Evolutionary conservation across 2,888 invertebrate genomes (phyloP).

Genomic region (Amitus sp.): DNA sequence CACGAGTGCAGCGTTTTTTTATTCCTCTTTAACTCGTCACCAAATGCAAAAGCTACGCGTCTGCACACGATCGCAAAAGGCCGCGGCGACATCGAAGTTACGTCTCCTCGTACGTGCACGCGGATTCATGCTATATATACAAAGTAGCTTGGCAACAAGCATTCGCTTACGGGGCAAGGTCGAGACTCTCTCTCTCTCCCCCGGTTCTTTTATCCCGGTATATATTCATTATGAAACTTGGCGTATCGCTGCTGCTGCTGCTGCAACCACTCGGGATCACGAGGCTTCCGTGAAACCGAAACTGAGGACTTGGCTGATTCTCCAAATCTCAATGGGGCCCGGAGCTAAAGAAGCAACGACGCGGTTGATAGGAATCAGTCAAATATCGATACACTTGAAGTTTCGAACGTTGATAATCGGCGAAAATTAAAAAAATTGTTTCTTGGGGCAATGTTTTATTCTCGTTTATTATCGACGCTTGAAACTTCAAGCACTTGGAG

Average conservation of each 20-base stretch:
- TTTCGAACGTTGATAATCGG: too few species aligned
- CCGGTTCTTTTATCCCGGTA: constrained; percentile 58
- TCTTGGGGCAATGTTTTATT: too few species aligned
- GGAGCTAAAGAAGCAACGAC: too few species aligned
- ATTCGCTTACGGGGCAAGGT: constrained; percentile 62
- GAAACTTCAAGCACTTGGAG: too few species aligned
- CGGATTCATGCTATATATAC: constrained; percentile 50
- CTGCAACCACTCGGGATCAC: constrained; percentile 17
- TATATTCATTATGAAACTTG: constrained; percentile 61
- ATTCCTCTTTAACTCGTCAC: neutral
- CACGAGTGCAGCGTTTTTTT: constrained; percentile 6
- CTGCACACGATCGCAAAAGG: neutral
- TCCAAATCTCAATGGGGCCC: constrained; percentile 3
- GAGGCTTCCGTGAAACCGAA: constrained; percentile 32
- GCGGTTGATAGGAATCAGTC: too few species aligned
- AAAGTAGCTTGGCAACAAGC: constrained; percentile 63
- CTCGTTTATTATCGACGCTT: too few species aligned
- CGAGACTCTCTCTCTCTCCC: constrained; percentile 57
- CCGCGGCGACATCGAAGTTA: constrained; percentile 22
- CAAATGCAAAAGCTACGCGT: too few species aligned
- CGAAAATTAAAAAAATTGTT: too few species aligned
- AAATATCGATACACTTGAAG: too few species aligned
- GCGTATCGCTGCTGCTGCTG: constrained; percentile 26
- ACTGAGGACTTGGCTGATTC: constrained; percentile 2
- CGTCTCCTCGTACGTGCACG: constrained; percentile 13